phyloP scores from a whole-genome alignment of 2,888 invertebrate genomes.

The Drosophila borborema region DNA sequence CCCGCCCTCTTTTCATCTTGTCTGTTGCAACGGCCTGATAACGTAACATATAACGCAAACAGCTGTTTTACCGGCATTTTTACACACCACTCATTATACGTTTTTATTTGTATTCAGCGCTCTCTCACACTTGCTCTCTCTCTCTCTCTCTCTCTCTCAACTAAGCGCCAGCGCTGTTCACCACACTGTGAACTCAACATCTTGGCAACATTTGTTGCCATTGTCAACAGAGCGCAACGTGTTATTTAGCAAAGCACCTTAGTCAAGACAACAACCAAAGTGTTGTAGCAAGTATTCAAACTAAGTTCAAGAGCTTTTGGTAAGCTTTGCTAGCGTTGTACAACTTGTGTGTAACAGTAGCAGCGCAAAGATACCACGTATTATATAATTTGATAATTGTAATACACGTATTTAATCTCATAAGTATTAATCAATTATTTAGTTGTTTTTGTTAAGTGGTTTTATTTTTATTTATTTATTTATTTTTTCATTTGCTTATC shows the following conservation, averaged over 20 bases:
- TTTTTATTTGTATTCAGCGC: slow-evolving; percentile 63
- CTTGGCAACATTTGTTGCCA: slow-evolving; percentile 49
- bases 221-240: slow-evolving; percentile 24
- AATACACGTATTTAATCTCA: too few relatives aligned
- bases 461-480: background rate
- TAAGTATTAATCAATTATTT: background rate
- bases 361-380: background rate
- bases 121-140: background rate
- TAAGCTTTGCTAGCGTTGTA: slow-evolving; percentile 20
- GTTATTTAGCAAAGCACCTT: slow-evolving; percentile 16
- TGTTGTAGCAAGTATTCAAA: background rate
- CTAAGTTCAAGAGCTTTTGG: slow-evolving; percentile 21
- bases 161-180: slow-evolving; percentile 39
- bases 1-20: slow-evolving; percentile 17
- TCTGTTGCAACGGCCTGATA: slow-evolving; percentile 20
- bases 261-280: slow-evolving; percentile 31
- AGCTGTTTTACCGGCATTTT: slow-evolving; percentile 73
- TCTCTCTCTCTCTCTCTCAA: slow-evolving; percentile 16
- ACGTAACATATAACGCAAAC: slow-evolving; percentile 45
- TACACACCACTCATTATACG: slow-evolving; percentile 55
- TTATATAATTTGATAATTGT: too few relatives aligned
- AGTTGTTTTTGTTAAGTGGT: slow-evolving; percentile 6
- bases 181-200: slow-evolving; percentile 21
- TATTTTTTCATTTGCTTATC: slow-evolving; percentile 37
- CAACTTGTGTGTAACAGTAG: background rate